These are phyloP conservation scores for Emydura subglobosa DNA, from an alignment of 2,113 vertebrate species.

Conservation along the genomic window DNA sequence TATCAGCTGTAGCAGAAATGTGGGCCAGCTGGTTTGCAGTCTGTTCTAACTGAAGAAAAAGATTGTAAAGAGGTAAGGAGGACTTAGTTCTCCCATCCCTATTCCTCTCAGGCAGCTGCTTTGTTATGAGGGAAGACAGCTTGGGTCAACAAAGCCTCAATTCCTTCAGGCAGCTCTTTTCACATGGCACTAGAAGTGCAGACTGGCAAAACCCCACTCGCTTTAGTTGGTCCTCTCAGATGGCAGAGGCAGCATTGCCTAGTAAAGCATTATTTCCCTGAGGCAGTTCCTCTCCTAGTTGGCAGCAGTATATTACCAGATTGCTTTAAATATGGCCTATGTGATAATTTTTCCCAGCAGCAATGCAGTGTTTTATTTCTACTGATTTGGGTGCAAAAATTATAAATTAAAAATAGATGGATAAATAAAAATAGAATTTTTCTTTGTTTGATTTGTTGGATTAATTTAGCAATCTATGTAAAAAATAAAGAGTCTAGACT, in stretches of 20 bases:
- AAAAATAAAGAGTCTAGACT: background rate
- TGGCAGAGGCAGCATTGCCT: slow-evolving; percentile 27
- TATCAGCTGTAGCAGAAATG: background rate
- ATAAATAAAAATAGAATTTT: background rate
- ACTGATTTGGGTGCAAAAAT: background rate
- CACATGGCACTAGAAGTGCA: slow-evolving; percentile 43
- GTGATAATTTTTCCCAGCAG: background rate
- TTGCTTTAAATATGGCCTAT: background rate
- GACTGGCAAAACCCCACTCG: slow-evolving; percentile 39
- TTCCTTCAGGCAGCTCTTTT: slow-evolving; percentile 40
- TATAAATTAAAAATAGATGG: background rate
- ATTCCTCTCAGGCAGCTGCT: slow-evolving; percentile 42
- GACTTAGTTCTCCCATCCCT: background rate
- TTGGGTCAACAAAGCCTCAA: slow-evolving; percentile 32
- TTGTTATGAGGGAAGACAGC: slow-evolving; percentile 49
- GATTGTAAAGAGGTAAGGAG: background rate
- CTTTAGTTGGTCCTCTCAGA: slow-evolving; percentile 39
- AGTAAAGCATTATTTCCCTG: background rate
- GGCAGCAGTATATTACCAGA: background rate
- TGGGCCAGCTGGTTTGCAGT: slow-evolving; percentile 1
- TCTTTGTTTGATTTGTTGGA: background rate
- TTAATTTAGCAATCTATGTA: background rate
- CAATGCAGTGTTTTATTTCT: slow-evolving; percentile 4
- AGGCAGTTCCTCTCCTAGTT: slow-evolving; percentile 4
- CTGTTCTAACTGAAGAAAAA: slow-evolving; percentile 3